Conservation (phyloP, 2,113 vertebrate species). For the Eulemur rufifrons region DNA sequence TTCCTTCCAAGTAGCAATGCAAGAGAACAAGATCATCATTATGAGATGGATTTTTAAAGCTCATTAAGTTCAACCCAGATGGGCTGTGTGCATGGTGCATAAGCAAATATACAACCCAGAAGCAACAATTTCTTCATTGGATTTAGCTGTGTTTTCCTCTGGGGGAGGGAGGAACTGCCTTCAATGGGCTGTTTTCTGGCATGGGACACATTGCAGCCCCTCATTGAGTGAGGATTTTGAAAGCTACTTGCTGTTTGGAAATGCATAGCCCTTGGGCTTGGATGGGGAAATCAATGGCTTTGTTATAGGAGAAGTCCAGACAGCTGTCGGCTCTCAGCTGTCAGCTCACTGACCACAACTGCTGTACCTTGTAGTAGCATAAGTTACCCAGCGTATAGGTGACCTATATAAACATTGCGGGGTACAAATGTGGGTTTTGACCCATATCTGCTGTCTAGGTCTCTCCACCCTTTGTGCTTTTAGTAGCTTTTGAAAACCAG, state of each 20-base stretch:
- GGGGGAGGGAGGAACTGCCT: background rate
- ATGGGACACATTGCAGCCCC: background rate
- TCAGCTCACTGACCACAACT: background rate
- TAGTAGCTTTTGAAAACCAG: constrained; percentile 16
- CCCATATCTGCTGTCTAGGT: background rate
- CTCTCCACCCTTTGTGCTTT: background rate
- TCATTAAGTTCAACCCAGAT: background rate
- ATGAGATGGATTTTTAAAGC: constrained; percentile 16
- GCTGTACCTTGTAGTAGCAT: background rate
- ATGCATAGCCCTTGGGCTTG: background rate
- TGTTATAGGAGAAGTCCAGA: constrained; percentile 2
- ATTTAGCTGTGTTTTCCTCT: constrained; percentile 31
- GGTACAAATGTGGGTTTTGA: background rate
- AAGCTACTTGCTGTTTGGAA: constrained; percentile 35
- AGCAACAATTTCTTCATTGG: background rate
- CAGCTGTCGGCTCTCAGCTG: background rate
- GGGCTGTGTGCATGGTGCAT: background rate
- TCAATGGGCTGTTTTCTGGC: background rate
- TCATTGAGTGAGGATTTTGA: constrained; percentile 4
- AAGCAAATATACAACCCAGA: background rate
- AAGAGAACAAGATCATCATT: constrained; percentile 27
- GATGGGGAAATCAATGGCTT: constrained; percentile 7
- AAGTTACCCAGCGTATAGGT: background rate
- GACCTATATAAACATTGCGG: background rate
- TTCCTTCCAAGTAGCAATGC: constrained; percentile 35